Percentiles rank a stretch among this genome's conserved stretches.
phyloP scores from a whole-genome alignment of 2,797 vertebrate genomes.

The Sus cebifrons region DNA sequence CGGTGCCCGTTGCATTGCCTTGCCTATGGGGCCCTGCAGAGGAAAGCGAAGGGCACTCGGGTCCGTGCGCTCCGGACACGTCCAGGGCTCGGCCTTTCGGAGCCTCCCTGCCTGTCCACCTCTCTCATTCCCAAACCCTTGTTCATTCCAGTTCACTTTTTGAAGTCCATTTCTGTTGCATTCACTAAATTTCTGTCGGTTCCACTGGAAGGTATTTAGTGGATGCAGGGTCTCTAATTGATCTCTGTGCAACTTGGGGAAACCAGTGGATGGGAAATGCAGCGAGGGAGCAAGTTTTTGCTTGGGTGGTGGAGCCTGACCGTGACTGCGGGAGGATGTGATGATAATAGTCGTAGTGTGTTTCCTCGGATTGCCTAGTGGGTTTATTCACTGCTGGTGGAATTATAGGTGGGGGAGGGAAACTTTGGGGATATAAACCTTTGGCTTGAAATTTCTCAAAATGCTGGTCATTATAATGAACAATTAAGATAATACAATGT shows the following conservation, averaged over 20 bases:
- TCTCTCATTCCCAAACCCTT: conserved; percentile 37
- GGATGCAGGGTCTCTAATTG: conserved; percentile 43
- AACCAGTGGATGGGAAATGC: conserved; percentile 30
- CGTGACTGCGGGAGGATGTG: conserved; percentile 35
- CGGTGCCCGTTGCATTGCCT: conserved; percentile 81
- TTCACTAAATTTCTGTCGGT: conserved; percentile 49
- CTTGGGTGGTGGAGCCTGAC: conserved; percentile 53
- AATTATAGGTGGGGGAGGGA: conserved; percentile 48
- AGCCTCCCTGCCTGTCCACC: conserved; percentile 34
- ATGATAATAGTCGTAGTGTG: not conserved
- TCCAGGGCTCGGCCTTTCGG: conserved; percentile 73
- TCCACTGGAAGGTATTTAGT: conserved; percentile 59
- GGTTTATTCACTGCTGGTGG: conserved; percentile 48
- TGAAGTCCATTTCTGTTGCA: conserved; percentile 73
- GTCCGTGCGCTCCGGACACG: conserved; percentile 44
- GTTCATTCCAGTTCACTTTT: conserved; percentile 74
- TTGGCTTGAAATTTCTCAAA: conserved; percentile 66
- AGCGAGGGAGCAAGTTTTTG: conserved; percentile 72
- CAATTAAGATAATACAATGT: conserved; percentile 50
- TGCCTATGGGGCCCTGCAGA: conserved; percentile 88
- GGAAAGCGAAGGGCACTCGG: conserved; percentile 84
- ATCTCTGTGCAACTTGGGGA: conserved; percentile 77
- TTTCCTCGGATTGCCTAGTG: conserved; percentile 33
- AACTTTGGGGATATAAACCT: conserved; percentile 50
- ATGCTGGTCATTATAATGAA: conserved; percentile 52